A percentile compares a stretch with the other conserved stretches of the same genome.
Evolutionary conservation across 30 jellyfish, hydroid and myxozoan genomes (phyloP).

Genomic region (Phacellophora camtschatica): DNA sequence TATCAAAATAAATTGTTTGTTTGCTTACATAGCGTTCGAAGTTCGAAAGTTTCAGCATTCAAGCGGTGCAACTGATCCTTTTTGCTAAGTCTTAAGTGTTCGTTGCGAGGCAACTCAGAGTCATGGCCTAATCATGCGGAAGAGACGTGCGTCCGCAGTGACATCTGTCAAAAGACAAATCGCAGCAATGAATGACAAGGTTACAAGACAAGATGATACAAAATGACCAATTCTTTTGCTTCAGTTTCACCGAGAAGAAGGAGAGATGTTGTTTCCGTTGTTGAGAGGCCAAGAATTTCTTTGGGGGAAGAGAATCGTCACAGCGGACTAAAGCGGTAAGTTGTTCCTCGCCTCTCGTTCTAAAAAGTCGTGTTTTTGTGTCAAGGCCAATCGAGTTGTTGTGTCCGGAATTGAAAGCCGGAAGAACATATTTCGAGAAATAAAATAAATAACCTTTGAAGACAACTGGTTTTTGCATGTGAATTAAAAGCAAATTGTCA

Average conservation of each 20-base stretch:
- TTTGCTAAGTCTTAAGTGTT: neutral
- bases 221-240: too few relatives aligned
- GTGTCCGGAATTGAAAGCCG: too few relatives aligned
- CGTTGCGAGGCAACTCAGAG: slow-evolving; percentile 47
- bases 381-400: neutral
- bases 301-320: slow-evolving; percentile 43
- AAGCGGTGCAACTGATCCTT: neutral
- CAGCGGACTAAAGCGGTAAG: slow-evolving; percentile 50
- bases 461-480: too few relatives aligned
- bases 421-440: too few relatives aligned
- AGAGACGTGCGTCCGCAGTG: neutral
- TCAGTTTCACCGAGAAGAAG: slow-evolving; percentile 72
- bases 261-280: slow-evolving; percentile 66
- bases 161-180: neutral
- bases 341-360: too few relatives aligned
- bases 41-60: neutral
- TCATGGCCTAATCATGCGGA: slow-evolving; percentile 25
- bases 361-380: too few relatives aligned
- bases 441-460: too few relatives aligned
- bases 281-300: slow-evolving; percentile 34
- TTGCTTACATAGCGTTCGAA: neutral
- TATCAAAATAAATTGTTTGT: neutral
- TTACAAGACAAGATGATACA: slow-evolving; percentile 34
- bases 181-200: neutral
- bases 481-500: too few relatives aligned